Conservation (phyloP, 2,113 vertebrate species). For the Perccottus glenii region DNA sequence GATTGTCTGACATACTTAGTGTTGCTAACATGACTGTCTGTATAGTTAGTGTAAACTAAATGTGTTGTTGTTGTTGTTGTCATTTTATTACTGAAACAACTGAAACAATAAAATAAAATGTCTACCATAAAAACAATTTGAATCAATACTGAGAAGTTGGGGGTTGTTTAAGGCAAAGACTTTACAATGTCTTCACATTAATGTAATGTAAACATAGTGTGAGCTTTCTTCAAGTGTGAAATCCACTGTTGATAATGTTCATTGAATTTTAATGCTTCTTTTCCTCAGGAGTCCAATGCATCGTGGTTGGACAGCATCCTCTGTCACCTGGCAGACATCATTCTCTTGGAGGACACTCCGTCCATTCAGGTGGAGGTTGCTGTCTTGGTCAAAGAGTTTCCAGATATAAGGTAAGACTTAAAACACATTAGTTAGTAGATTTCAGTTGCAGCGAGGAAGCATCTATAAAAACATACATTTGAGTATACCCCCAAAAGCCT, state of each 20-base stretch:
- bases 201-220: too few species aligned
- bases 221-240: background rate
- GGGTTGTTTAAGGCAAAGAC: too few species aligned
- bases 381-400: conserved; percentile 87
- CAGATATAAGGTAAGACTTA: conserved; percentile 86
- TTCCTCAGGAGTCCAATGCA: conserved; percentile 81
- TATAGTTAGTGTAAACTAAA: too few species aligned
- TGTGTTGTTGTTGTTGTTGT: too few species aligned
- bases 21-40: too few species aligned
- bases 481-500: conserved; percentile 27
- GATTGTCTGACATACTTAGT: too few species aligned
- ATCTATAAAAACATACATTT: conserved; percentile 45
- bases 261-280: conserved; percentile 1
- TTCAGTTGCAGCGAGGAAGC: conserved; percentile 42
- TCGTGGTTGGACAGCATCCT: conserved; percentile 87
- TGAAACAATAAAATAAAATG: too few species aligned
- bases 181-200: too few species aligned
- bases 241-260: background rate
- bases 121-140: too few species aligned
- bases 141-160: too few species aligned
- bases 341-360: conserved; percentile 88
- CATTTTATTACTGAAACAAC: too few species aligned
- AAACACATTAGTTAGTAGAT: conserved; percentile 8
- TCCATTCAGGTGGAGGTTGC: conserved; percentile 94
- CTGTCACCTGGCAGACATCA: conserved; percentile 85